These are phyloP conservation scores for Sylvilagus floridanus DNA, from an alignment of 2,797 vertebrate species.

Conservation along the genomic window DNA sequence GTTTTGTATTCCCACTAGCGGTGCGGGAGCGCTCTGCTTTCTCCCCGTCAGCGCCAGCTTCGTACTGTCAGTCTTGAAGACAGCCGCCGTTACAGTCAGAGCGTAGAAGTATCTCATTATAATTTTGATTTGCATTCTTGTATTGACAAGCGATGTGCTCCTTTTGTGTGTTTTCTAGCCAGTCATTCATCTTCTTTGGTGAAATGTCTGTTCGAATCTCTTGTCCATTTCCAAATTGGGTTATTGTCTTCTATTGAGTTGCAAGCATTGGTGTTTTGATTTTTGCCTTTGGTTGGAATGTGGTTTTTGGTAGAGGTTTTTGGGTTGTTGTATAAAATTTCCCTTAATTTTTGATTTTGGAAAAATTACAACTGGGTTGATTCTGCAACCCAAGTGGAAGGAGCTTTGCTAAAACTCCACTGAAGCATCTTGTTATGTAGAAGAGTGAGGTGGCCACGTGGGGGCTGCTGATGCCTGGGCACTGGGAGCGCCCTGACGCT, in stretches of 20 bases:
- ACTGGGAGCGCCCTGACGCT: too few species aligned
- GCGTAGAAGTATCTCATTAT: neutral
- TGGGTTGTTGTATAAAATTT: neutral
- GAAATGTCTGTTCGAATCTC: neutral
- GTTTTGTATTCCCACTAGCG: neutral
- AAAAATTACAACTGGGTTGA: neutral
- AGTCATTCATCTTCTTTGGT: neutral
- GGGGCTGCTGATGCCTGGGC: neutral
- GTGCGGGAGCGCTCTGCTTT: neutral
- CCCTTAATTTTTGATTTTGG: slow-evolving; percentile 61
- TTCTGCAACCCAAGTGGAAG: neutral
- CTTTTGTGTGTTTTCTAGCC: neutral
- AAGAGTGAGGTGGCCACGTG: neutral
- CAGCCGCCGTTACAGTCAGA: too few species aligned
- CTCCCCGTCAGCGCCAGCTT: neutral
- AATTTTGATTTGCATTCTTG: slow-evolving; percentile 42
- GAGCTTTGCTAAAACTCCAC: neutral
- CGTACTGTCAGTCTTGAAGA: neutral
- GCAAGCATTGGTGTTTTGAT: neutral
- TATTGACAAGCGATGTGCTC: neutral
- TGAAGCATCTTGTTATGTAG: neutral
- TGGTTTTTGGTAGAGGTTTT: neutral
- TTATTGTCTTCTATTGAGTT: neutral
- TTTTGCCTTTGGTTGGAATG: neutral
- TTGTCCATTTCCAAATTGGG: neutral